Percentiles rank a stretch among this genome's conserved stretches.
These are phyloP conservation scores for Limnodromus scolopaceus DNA, from an alignment of 2,797 vertebrate genomes.

Conservation along the genomic window DNA sequence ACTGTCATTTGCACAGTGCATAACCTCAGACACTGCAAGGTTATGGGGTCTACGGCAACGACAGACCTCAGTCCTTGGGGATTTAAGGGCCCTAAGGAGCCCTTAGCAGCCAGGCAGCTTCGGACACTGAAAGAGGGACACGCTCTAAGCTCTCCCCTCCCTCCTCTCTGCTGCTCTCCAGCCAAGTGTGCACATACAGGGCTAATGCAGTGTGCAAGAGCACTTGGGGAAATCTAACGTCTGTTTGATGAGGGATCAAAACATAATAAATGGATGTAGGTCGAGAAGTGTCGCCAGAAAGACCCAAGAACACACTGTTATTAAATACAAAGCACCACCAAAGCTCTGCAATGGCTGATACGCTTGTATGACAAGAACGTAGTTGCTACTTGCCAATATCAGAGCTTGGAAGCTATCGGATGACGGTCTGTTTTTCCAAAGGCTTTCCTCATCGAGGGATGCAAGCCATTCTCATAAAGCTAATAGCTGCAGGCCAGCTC, in stretches of 20 bases:
- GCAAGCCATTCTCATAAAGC: conserved; percentile 1
- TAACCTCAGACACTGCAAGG: background rate
- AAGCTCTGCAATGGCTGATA: background rate
- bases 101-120: background rate
- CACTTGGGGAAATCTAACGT: background rate
- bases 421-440: background rate
- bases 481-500: background rate
- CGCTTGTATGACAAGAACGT: accelerated
- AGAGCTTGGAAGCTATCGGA: background rate
- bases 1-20: background rate
- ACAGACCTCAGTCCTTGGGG: background rate
- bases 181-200: accelerated
- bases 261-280: background rate
- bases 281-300: background rate
- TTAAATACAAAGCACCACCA: background rate
- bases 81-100: background rate
- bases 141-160: background rate
- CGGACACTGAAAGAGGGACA: background rate
- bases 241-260: background rate
- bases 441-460: background rate
- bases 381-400: background rate
- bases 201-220: background rate
- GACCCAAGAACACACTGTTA: background rate
- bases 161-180: background rate
- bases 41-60: background rate